Evolutionary conservation across 2,888 invertebrate genomes (phyloP).

Genomic region (Drosophila leonis): DNA sequence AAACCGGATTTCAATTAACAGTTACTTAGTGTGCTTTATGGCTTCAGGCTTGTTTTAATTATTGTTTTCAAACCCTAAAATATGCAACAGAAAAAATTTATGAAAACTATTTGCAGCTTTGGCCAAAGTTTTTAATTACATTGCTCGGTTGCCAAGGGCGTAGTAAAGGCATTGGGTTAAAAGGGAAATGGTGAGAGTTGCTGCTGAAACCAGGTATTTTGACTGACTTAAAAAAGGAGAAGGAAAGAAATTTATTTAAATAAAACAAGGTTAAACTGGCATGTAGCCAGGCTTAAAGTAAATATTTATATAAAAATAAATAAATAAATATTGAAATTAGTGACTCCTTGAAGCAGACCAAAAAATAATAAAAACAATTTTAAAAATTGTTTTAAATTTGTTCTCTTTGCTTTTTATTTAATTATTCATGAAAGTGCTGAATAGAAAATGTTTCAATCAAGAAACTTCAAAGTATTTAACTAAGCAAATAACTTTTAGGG

Average conservation of each 20-base stretch:
- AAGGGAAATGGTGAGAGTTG: constrained; percentile 8
- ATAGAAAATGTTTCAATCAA: neutral
- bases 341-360: neutral
- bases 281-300: neutral
- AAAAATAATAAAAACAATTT: neutral
- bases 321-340: neutral
- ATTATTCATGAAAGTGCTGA: neutral
- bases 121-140: constrained; percentile 72
- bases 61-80: constrained; percentile 39
- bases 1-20: constrained; percentile 26
- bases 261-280: neutral
- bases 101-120: constrained; percentile 38
- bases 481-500: neutral
- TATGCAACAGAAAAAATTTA: constrained; percentile 23
- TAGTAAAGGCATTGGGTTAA: neutral
- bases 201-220: constrained; percentile 21
- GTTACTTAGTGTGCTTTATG: constrained; percentile 27
- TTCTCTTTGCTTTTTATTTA: neutral
- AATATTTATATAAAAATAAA: neutral
- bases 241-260: constrained; percentile 3
- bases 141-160: constrained; percentile 40
- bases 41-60: constrained; percentile 55
- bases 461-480: neutral
- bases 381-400: neutral
- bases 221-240: constrained; percentile 6